A percentile compares a stretch with the other conserved stretches of the same genome.
Evolutionary conservation across 2,888 invertebrate genomes (phyloP).

Genomic region (Coelogynopora nodosa): DNA sequence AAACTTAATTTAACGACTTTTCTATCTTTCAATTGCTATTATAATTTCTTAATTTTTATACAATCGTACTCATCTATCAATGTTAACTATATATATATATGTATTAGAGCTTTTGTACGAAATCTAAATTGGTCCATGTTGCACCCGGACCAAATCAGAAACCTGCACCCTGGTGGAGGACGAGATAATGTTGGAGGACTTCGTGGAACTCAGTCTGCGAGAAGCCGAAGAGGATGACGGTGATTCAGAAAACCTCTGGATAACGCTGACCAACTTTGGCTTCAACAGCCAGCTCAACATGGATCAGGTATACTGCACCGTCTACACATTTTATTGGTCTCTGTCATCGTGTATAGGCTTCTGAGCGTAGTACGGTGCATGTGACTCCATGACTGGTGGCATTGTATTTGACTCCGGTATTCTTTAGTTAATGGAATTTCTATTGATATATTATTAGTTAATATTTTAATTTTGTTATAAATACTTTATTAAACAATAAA

Average conservation of each 20-base stretch:
- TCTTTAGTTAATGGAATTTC: background rate
- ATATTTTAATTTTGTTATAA: too few species aligned
- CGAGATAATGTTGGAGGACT: slow-evolving; percentile 61
- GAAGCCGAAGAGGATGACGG: slow-evolving; percentile 63
- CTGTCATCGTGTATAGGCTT: background rate
- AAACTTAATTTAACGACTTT: too few species aligned
- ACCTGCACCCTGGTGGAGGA: slow-evolving; percentile 57
- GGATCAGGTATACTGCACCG: slow-evolving; percentile 54
- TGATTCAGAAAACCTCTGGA: slow-evolving; percentile 62
- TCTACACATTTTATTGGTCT: background rate
- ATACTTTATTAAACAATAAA: too few species aligned
- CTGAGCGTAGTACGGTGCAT: too few species aligned
- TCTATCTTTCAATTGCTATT: too few species aligned
- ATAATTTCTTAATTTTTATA: too few species aligned
- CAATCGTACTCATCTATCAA: too few species aligned
- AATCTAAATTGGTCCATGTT: too few species aligned
- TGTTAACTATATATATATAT: too few species aligned
- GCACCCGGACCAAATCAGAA: too few species aligned
- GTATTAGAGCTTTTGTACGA: too few species aligned
- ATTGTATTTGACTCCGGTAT: background rate
- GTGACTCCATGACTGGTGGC: background rate
- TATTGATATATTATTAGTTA: too few species aligned
- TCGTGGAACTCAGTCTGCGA: slow-evolving; percentile 62
- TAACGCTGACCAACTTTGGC: slow-evolving; percentile 61
- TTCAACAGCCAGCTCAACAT: slow-evolving; percentile 58